Percentiles rank a stretch among this genome's conserved stretches.
phyloP scores from a whole-genome alignment of 2,797 vertebrate species.

The Sternotherus odoratus region DNA sequence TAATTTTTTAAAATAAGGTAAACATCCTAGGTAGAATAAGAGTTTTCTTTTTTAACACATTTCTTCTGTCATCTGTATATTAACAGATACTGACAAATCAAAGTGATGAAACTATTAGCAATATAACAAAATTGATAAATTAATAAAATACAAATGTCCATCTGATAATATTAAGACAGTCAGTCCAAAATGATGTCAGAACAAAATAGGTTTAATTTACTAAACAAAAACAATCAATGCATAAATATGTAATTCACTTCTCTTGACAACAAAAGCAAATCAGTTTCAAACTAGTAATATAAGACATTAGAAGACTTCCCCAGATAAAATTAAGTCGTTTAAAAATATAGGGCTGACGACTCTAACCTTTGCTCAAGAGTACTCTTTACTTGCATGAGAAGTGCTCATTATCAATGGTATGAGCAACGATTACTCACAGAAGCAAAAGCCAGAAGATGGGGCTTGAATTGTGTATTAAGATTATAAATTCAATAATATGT shows the following conservation, averaged over 20 bases:
- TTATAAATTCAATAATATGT: not conserved
- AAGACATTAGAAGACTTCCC: conserved; percentile 29
- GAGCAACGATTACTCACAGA: not conserved
- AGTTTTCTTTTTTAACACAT: not conserved
- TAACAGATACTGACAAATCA: conserved; percentile 45
- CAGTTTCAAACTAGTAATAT: not conserved
- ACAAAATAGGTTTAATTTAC: conserved; percentile 10
- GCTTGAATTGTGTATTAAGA: not conserved
- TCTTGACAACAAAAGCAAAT: not conserved
- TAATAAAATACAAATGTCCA: conserved; percentile 5
- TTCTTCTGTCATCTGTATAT: conserved; percentile 25
- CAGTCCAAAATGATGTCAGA: not conserved
- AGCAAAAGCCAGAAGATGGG: accelerated
- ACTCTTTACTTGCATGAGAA: not conserved
- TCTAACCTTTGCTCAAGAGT: not conserved
- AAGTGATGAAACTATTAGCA: conserved; percentile 20
- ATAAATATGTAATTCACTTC: not conserved
- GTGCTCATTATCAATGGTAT: accelerated
- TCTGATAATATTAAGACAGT: not conserved
- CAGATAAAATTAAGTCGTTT: not conserved
- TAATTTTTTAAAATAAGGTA: conserved; percentile 56
- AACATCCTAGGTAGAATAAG: conserved; percentile 20
- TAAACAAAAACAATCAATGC: not conserved
- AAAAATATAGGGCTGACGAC: not conserved
- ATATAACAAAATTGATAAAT: conserved; percentile 14